phyloP scores from a whole-genome alignment of 1,140 invertebrate species.

The Sipha flava region DNA sequence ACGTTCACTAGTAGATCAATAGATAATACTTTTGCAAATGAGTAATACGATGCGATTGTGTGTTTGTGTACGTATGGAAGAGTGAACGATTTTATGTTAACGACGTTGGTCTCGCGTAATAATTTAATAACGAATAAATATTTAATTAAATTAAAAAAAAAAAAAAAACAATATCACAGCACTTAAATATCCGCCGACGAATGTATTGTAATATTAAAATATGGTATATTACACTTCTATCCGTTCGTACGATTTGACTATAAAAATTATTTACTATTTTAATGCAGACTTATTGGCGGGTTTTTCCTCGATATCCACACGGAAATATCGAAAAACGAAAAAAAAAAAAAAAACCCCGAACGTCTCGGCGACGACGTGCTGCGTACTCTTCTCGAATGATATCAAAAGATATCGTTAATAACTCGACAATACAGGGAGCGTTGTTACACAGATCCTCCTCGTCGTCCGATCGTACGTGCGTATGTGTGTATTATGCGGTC shows the following conservation, averaged over 20 bases:
- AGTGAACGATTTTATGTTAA: too few relatives aligned
- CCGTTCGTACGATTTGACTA: not conserved
- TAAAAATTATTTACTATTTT: not conserved
- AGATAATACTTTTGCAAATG: not conserved
- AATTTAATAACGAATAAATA: constrained; percentile 15
- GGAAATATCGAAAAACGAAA: not conserved
- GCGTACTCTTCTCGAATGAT: not conserved
- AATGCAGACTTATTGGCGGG: not conserved
- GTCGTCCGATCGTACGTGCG: too few relatives aligned
- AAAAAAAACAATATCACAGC: constrained; percentile 21
- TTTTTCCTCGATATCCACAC: not conserved
- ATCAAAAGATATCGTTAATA: not conserved
- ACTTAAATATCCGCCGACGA: constrained; percentile 8
- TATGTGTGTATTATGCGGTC: too few relatives aligned
- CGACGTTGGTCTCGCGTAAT: not conserved
- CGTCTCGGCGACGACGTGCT: not conserved
- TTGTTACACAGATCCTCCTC: too few relatives aligned
- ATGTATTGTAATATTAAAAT: not conserved
- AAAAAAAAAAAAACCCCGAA: not conserved
- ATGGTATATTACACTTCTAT: not conserved
- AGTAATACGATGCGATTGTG: not conserved
- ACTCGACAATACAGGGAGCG: not conserved
- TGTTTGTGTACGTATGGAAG: not conserved
- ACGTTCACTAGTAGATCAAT: not conserved
- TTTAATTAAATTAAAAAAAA: constrained; percentile 11